Evolutionary conservation across 2,888 invertebrate species (phyloP).

Genomic region (Leuctra nigra): DNA sequence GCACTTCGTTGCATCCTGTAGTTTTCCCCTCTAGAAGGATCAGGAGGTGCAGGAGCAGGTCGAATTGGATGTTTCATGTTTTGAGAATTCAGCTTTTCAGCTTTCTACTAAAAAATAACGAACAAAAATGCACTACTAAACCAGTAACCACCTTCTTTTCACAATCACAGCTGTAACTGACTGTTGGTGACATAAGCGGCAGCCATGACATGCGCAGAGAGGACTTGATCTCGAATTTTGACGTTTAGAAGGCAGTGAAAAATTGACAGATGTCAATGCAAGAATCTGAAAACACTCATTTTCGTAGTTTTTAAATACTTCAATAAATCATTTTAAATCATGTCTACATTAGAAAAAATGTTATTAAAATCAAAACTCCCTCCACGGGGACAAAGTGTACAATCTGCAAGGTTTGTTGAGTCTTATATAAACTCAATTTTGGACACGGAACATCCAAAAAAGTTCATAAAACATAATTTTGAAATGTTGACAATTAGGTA

Average conservation of each 20-base stretch:
- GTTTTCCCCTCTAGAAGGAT: conserved; percentile 38
- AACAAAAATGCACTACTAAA: neutral
- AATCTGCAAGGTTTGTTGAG: conserved; percentile 35
- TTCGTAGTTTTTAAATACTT: neutral
- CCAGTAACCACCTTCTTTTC: no score
- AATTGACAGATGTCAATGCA: neutral
- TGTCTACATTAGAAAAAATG: conserved; percentile 52
- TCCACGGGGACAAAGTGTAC: conserved; percentile 45
- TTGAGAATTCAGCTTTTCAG: conserved; percentile 34
- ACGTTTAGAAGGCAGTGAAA: neutral
- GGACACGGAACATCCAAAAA: neutral
- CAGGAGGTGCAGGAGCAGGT: conserved; percentile 50
- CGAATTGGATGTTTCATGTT: conserved; percentile 57
- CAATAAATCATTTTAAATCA: no score
- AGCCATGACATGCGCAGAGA: no score
- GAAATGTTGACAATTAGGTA: no score
- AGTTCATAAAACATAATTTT: neutral
- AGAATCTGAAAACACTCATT: neutral
- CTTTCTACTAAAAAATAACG: neutral
- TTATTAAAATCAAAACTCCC: conserved; percentile 62
- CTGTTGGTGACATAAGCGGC: conserved; percentile 1
- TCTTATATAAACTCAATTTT: neutral
- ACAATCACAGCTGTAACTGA: no score
- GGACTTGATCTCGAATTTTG: no score
- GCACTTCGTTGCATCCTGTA: conserved; percentile 6